Evolutionary conservation across 2,797 vertebrate genomes (phyloP).

Genomic region (Taenioides sp.): DNA sequence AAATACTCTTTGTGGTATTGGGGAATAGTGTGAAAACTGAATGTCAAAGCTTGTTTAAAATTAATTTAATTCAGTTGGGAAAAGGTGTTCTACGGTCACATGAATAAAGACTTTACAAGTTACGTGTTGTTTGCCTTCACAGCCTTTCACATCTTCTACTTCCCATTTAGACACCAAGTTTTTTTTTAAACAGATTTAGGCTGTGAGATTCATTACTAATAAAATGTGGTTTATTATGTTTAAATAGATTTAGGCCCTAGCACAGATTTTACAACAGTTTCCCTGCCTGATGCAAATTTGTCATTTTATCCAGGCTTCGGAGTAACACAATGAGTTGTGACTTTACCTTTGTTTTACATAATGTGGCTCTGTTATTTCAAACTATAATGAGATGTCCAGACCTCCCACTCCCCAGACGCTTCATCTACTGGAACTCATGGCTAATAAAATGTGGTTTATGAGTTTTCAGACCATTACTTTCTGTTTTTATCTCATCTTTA

Average conservation of each 20-base stretch:
- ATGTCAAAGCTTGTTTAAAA: slow-evolving; percentile 1
- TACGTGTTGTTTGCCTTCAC: not conserved
- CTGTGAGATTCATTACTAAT: no score
- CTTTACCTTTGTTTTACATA: not conserved
- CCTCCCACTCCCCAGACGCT: not conserved
- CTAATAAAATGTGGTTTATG: not conserved
- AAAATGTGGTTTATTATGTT: no score
- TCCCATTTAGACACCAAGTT: not conserved
- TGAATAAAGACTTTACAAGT: no score
- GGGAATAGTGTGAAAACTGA: not conserved
- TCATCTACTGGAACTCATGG: not conserved
- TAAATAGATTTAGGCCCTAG: no score
- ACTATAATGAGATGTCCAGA: not conserved
- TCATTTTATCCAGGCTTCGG: not conserved
- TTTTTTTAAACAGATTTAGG: no score
- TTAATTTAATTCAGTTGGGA: not conserved
- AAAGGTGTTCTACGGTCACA: not conserved
- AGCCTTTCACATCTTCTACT: not conserved
- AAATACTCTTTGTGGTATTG: not conserved
- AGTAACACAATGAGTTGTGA: not conserved
- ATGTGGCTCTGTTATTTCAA: not conserved
- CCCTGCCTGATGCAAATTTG: not conserved
- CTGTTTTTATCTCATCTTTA: not conserved
- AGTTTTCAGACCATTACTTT: not conserved
- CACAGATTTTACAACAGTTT: not conserved